phyloP scores from a whole-genome alignment of 1,140 invertebrate species.

The Pollicipes pollicipes region DNA sequence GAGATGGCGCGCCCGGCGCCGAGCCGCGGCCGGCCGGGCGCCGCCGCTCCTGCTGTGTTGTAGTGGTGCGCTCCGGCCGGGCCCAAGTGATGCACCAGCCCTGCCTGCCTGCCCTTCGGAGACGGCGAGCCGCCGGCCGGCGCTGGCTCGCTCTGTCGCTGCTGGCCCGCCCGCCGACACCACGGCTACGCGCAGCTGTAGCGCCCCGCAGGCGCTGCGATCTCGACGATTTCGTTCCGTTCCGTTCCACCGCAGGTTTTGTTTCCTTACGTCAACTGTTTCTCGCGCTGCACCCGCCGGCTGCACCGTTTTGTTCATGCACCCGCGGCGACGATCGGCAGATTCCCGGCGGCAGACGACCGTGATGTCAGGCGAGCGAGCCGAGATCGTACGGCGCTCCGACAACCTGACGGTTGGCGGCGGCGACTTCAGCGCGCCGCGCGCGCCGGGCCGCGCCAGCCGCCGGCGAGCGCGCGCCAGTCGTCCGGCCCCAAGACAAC shows the following conservation, averaged over 20 bases:
- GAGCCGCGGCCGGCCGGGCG: too few relatives aligned
- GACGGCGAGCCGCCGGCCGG: constrained; percentile 29
- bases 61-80: constrained; percentile 14
- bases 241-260: too few relatives aligned
- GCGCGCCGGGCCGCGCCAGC: constrained; percentile 26
- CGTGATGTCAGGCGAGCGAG: constrained; percentile 23
- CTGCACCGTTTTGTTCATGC: too few relatives aligned
- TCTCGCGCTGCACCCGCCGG: too few relatives aligned
- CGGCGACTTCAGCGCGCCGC: constrained; percentile 19
- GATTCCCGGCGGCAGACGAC: not conserved
- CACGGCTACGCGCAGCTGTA: not conserved
- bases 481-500: constrained; percentile 29
- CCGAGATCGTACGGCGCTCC: constrained; percentile 28
- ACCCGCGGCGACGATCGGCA: too few relatives aligned
- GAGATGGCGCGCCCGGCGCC: too few relatives aligned
- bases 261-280: too few relatives aligned
- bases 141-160: not conserved
- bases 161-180: not conserved
- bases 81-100: constrained; percentile 21
- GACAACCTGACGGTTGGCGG: constrained; percentile 35
- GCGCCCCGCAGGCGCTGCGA: too few relatives aligned
- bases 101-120: constrained; percentile 38
- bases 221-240: too few relatives aligned
- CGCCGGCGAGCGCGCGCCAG: constrained; percentile 27
- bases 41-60: not conserved